Percentiles rank a stretch among this genome's conserved stretches.
These are phyloP conservation scores for Melikaiella ostensackeni DNA, from an alignment of 2,888 invertebrate species.

Conservation along the genomic window DNA sequence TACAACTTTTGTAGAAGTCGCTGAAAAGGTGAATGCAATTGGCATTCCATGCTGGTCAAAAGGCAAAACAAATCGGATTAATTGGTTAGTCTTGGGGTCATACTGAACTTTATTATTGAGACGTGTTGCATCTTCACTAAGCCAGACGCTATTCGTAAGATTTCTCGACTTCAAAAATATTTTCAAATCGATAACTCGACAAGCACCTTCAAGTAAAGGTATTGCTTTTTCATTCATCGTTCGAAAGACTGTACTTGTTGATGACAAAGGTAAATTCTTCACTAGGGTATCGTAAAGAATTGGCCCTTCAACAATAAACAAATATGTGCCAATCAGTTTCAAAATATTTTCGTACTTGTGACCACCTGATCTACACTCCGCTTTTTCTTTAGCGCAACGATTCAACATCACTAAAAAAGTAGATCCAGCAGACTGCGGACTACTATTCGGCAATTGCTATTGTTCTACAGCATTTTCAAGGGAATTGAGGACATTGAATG, in stretches of 20 bases:
- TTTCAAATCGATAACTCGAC: conserved; percentile 51
- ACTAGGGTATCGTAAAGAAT: conserved; percentile 54
- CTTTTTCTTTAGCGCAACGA: too few relatives aligned
- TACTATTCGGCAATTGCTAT: too few relatives aligned
- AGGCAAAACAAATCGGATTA: conserved; percentile 52
- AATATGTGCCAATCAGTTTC: conserved; percentile 45
- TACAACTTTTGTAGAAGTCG: conserved; percentile 50
- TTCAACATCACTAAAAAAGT: too few relatives aligned
- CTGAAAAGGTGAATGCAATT: conserved; percentile 50
- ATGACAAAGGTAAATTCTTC: conserved; percentile 52
- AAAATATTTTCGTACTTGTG: conserved; percentile 41
- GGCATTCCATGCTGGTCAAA: conserved; percentile 45
- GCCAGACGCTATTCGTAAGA: conserved; percentile 50
- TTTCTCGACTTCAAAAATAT: conserved; percentile 48
- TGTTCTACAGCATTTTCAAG: too few relatives aligned
- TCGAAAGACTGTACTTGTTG: conserved; percentile 49
- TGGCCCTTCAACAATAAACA: conserved; percentile 49
- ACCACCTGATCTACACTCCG: too few relatives aligned
- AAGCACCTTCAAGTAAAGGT: conserved; percentile 51
- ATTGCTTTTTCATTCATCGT: conserved; percentile 44
- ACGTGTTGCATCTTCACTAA: conserved; percentile 58
- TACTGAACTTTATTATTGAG: conserved; percentile 51
- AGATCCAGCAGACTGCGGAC: too few relatives aligned
- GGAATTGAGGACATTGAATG: too few relatives aligned
- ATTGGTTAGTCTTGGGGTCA: conserved; percentile 50